Evolutionary conservation across 2,888 invertebrate genomes (phyloP), one percentile per base, ranked within the genome.

Genomic region (Trissoscelio sp.): DNA sequence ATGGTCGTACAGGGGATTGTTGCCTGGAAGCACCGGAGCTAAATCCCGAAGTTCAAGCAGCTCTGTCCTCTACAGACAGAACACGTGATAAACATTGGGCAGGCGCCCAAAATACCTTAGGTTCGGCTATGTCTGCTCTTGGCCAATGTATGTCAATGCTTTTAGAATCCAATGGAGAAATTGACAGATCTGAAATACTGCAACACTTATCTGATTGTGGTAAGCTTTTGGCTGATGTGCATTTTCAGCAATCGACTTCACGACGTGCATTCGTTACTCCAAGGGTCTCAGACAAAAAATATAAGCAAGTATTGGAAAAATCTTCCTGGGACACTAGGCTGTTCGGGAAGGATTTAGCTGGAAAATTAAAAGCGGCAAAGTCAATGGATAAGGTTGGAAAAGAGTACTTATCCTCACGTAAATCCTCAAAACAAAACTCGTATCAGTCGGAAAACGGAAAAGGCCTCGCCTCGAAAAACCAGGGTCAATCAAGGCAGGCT

Each of bases 21-120:
- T 11, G 4, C 7, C 28, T 78, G 0, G 67, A 72, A 3, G 53
- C 69, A 2, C 69, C 62, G 1, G 37, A 24, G 11, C 28, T 69
- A 16, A 77, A 69, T 11, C 60, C 51, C 0, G 77, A 77, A 37
- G 7, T 69, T 3, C 7, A 14, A 6, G 14, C 66, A 7, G 42
- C n/a, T 0, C 3, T 58, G 1, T 39, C 22, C 0, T 6, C 4
- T 1, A 1, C 39, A 3, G 37, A n/a, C 5, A 58, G 31, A 37
- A 39, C 18, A 11, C 2, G 37, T 0, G 55, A 55, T 34, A 16
- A 18, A 16, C 55, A 55, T 12, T 53, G 24, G 31, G 18, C 20
- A 3, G n/a, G 9, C 9, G 18, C 11, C 0, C 55, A 55, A 11
- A 34, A 31, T 18, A 55, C 11, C 5, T 11, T 55, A 1, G 55